These are phyloP conservation scores for Neogobius melanostomus DNA, from an alignment of 2,113 vertebrate species.

Conservation along the genomic window DNA sequence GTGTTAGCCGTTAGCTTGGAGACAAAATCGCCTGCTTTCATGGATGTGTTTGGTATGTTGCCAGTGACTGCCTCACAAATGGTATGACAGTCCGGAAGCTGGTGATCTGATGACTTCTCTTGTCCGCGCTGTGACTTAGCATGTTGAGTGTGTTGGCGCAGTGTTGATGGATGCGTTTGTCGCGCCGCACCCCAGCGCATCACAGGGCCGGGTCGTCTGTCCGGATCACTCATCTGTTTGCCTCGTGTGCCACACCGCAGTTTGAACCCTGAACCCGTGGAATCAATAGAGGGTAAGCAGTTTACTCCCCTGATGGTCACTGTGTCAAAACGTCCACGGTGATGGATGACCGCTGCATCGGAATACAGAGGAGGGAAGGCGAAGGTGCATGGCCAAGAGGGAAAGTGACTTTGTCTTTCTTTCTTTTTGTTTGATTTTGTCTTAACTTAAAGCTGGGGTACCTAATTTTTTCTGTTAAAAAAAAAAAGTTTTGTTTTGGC, in stretches of 20 bases:
- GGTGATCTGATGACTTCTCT: background rate
- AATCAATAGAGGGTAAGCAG: conserved; percentile 15
- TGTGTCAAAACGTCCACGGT: conserved; percentile 1
- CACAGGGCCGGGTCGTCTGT: background rate
- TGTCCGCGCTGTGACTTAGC: background rate
- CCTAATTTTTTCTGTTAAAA: too few relatives aligned
- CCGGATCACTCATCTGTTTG: conserved; percentile 10
- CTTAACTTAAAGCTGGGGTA: too few relatives aligned
- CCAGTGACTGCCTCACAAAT: too few relatives aligned
- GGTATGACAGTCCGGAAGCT: too few relatives aligned
- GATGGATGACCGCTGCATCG: conserved; percentile 1
- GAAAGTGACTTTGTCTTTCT: too few relatives aligned
- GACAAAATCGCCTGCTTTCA: too few relatives aligned
- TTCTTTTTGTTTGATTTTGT: too few relatives aligned
- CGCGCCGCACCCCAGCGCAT: background rate
- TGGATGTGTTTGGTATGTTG: too few relatives aligned
- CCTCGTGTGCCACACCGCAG: background rate
- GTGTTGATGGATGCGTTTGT: conserved; percentile 4
- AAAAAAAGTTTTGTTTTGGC: too few relatives aligned
- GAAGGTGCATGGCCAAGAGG: too few relatives aligned
- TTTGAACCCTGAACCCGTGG: conserved; percentile 3
- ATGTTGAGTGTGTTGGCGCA: background rate
- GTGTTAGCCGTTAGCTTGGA: too few relatives aligned
- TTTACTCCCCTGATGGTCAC: conserved; percentile 9
- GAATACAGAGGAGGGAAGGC: background rate